Percentiles rank a stretch among this genome's conserved stretches.
phyloP scores from a whole-genome alignment of 1,140 invertebrate genomes.

The Marisa cornuarietis region DNA sequence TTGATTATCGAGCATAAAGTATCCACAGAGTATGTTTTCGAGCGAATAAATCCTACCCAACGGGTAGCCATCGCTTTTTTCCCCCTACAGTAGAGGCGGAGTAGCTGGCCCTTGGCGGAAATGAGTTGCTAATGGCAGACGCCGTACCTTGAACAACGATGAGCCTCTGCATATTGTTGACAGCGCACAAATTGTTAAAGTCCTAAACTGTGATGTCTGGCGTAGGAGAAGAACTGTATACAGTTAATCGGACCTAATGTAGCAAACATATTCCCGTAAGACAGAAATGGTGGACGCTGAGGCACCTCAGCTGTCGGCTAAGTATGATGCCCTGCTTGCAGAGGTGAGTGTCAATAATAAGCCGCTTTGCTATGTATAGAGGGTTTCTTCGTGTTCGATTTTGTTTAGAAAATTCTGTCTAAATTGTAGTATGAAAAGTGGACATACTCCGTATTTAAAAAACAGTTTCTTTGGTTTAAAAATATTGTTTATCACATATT shows the following conservation, averaged over 20 bases:
- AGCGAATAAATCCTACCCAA: too few relatives aligned
- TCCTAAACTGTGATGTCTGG: not conserved
- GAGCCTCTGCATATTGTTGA: not conserved
- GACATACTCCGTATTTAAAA: too few relatives aligned
- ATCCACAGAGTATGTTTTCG: too few relatives aligned
- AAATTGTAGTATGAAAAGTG: too few relatives aligned
- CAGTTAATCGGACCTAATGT: not conserved
- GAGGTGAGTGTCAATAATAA: constrained; percentile 4
- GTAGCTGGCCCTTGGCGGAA: too few relatives aligned
- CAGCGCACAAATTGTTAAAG: not conserved
- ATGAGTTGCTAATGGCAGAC: too few relatives aligned
- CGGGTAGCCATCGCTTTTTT: too few relatives aligned
- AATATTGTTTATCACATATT: too few relatives aligned
- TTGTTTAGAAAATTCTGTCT: not conserved
- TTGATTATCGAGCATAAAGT: too few relatives aligned
- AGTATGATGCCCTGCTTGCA: constrained; percentile 5
- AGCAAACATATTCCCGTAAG: not conserved
- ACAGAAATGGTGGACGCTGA: constrained; percentile 8
- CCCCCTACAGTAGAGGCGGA: too few relatives aligned
- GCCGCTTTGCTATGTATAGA: too few relatives aligned
- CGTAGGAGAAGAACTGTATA: not conserved
- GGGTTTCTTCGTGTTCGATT: not conserved
- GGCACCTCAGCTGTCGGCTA: constrained; percentile 19
- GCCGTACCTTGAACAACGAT: not conserved
- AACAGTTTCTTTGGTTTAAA: too few relatives aligned